Evolutionary conservation across 2,113 vertebrate genomes (phyloP).

Genomic region (rat (Rattus norvegicus)): DNA sequence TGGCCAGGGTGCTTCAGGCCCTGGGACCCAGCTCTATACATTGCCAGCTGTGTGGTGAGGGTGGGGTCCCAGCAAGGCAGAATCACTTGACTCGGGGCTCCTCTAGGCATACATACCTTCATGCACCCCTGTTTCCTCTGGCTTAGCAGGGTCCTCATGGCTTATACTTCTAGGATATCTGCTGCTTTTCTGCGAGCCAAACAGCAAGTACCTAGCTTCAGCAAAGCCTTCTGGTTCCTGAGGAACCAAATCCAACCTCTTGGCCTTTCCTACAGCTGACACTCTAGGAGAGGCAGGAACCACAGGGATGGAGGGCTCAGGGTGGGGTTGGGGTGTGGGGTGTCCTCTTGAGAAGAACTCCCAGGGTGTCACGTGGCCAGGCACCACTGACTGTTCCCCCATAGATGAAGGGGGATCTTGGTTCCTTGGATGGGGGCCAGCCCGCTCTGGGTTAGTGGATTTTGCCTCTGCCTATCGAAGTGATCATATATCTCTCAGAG

Average conservation of each 20-base stretch:
- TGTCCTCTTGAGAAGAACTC: neutral
- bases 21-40: neutral
- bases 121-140: neutral
- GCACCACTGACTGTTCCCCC: neutral
- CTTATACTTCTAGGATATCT: neutral
- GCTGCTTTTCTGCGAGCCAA: neutral
- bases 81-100: neutral
- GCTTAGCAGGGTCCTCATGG: no score
- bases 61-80: neutral
- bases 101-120: neutral
- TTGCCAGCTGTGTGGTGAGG: neutral
- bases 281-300: neutral
- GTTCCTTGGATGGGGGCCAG: neutral
- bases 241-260: neutral
- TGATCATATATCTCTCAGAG: neutral
- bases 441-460: neutral
- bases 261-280: neutral
- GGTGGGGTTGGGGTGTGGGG: no score
- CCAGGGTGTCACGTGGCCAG: neutral
- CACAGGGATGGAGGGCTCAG: neutral
- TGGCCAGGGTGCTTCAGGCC: neutral
- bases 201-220: neutral
- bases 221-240: neutral
- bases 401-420: neutral
- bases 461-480: neutral